A percentile compares a stretch with the other conserved stretches of the same genome.
Conservation (phyloP, 30 jellyfish, hydroid and myxozoan genomes). For the Turritopsis dohrnii region DNA sequence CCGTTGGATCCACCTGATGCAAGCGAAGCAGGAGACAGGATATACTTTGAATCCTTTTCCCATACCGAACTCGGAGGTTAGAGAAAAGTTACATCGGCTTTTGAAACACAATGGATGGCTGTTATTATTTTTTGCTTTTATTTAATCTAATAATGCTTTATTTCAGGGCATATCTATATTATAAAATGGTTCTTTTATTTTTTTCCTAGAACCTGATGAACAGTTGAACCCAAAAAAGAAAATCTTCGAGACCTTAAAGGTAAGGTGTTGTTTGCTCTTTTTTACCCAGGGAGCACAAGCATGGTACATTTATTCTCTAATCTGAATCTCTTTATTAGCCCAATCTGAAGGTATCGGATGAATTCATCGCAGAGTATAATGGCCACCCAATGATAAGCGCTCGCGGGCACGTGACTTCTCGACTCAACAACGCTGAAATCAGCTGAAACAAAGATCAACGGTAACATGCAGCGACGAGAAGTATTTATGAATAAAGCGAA, state of each 20-base stretch:
- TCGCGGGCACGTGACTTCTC: slow-evolving; percentile 44
- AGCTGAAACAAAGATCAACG: slow-evolving; percentile 27
- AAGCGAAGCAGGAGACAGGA: slow-evolving; percentile 81
- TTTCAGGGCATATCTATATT: too few species aligned
- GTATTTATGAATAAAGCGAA: background rate
- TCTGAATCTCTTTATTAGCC: slow-evolving; percentile 29
- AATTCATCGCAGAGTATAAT: slow-evolving; percentile 63
- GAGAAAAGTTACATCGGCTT: background rate
- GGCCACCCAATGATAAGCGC: slow-evolving; percentile 59
- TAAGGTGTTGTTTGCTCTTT: too few species aligned
- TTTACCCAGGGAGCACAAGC: too few species aligned
- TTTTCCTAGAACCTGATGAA: slow-evolving; percentile 79
- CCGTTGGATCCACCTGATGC: slow-evolving; percentile 65
- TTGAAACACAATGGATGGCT: background rate
- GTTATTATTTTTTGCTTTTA: background rate
- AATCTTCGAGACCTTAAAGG: slow-evolving; percentile 88
- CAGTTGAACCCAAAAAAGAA: slow-evolving; percentile 84
- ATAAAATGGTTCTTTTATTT: background rate
- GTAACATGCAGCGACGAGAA: background rate
- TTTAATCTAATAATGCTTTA: too few species aligned
- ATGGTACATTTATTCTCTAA: background rate
- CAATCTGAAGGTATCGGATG: slow-evolving; percentile 64
- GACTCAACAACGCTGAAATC: slow-evolving; percentile 63
- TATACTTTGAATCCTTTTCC: slow-evolving; percentile 58
- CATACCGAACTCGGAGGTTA: slow-evolving; percentile 63